Evolutionary conservation across 2,888 invertebrate species (phyloP), one percentile per base, ranked within the genome.

Genomic region (Diadegma fenestrale): DNA sequence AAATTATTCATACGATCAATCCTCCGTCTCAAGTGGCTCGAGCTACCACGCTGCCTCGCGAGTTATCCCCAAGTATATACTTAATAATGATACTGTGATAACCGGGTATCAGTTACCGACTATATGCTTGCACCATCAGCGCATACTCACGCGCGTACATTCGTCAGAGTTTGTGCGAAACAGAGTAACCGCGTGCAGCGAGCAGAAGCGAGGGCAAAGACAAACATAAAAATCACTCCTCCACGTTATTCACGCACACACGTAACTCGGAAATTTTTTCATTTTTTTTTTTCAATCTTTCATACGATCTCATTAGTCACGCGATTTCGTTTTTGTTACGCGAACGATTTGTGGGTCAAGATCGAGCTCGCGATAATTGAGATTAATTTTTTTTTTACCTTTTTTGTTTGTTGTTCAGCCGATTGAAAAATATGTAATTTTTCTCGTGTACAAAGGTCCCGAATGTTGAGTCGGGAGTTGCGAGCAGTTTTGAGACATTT

Each of bases 1-100:
- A 84, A 84, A 86, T 84, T 86, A 86, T 86, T 86, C 86, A 86
- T 84, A 78, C 84, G 86, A 86, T 86, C 84, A 86, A 86, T 86
- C 81, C 72, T 80, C 51, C 75, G 43, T 41, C 82, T 69, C 66
- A 41, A 80, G 77, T 63, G 72, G 66, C 77, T 72, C 76, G 68
- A 41, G 76, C 48, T 48, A 58, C 33, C 22, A 79, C 33, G 63
- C 33, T 69, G 69, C 71, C 80, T 45, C 58, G 26, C 69, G n/a
- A 58, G 43, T 19, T 69, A 45, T 58, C 26, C 45, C 17, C 45
- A 12, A 37, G 58, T 68, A 37, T 66, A 72, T 72, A 80, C 61
- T 72, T 41, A 63, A 77, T 80, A 84, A 84, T 84, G 84, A 84
- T 84, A 73, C 80, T 77, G 73, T 73, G 84, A 84, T 84, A 84